Conservation (phyloP, 1,140 invertebrate species). For the Vollenhovia emeryi region DNA sequence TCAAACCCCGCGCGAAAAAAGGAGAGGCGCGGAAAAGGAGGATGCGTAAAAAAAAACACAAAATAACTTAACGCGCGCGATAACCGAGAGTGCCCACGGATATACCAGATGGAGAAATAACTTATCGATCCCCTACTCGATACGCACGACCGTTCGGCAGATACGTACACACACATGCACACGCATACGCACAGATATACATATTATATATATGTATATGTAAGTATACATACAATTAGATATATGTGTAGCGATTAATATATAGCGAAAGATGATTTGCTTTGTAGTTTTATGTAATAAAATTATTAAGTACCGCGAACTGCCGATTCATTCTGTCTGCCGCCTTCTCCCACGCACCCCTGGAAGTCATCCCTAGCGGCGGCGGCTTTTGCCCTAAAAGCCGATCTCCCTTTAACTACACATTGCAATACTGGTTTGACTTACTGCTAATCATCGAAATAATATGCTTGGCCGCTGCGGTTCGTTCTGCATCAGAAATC, state of each 20-base stretch:
- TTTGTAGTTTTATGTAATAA: slow-evolving; percentile 63
- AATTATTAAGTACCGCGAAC: slow-evolving; percentile 91
- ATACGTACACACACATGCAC: slow-evolving; percentile 79
- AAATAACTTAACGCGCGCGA: not conserved
- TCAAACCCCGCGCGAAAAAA: not conserved
- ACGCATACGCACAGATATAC: slow-evolving; percentile 76
- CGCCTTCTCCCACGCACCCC: slow-evolving; percentile 86
- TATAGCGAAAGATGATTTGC: slow-evolving; percentile 71
- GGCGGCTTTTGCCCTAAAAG: slow-evolving; percentile 83
- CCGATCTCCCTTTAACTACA: slow-evolving; percentile 69
- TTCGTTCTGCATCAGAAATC: not conserved
- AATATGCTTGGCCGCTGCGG: not conserved
- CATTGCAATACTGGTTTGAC: slow-evolving; percentile 42
- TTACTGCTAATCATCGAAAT: slow-evolving; percentile 59
- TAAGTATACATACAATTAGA: slow-evolving; percentile 60
- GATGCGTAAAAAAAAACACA: not conserved
- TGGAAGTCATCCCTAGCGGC: slow-evolving; percentile 74
- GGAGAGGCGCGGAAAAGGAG: not conserved
- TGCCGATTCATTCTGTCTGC: slow-evolving; percentile 90
- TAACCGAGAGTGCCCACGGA: not conserved
- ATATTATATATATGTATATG: slow-evolving; percentile 67
- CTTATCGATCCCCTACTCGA: not conserved
- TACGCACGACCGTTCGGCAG: slow-evolving; percentile 74
- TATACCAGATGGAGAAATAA: not conserved
- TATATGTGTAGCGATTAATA: slow-evolving; percentile 67